Percentiles rank a stretch among this genome's conserved stretches.
phyloP scores from a whole-genome alignment of 2,888 invertebrate genomes.

The Gasteruption jaculator region DNA sequence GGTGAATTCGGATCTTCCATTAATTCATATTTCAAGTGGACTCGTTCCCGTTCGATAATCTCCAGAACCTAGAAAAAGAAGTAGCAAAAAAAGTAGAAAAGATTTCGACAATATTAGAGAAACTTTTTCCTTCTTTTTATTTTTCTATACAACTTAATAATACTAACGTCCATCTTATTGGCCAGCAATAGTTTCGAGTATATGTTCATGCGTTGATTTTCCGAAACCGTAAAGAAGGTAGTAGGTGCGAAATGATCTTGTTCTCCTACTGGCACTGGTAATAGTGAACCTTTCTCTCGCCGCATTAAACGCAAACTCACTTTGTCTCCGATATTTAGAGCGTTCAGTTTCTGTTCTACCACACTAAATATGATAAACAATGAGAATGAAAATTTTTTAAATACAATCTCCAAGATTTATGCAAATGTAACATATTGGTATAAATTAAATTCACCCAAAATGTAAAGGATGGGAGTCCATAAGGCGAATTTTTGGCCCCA shows the following conservation, averaged over 20 bases:
- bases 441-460: too few relatives aligned
- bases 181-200: constrained; percentile 79
- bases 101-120: background rate
- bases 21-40: constrained; percentile 55
- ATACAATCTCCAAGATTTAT: background rate
- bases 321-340: constrained; percentile 61
- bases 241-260: constrained; percentile 34
- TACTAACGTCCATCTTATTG: constrained; percentile 60
- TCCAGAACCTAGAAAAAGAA: constrained; percentile 55
- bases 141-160: background rate
- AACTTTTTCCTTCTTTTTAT: background rate
- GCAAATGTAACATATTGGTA: too few relatives aligned
- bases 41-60: constrained; percentile 71
- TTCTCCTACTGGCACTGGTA: constrained; percentile 56
- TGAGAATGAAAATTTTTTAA: too few relatives aligned
- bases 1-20: constrained; percentile 68
- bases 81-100: too few relatives aligned
- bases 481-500: too few relatives aligned
- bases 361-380: constrained; percentile 54
- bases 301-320: constrained; percentile 82
- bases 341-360: constrained; percentile 55
- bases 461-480: too few relatives aligned
- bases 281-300: constrained; percentile 65
- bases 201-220: constrained; percentile 55
- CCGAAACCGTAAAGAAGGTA: constrained; percentile 50